These are phyloP conservation scores for Notarius quadriscutis DNA, from an alignment of 2,113 vertebrate species.

Conservation along the genomic window DNA sequence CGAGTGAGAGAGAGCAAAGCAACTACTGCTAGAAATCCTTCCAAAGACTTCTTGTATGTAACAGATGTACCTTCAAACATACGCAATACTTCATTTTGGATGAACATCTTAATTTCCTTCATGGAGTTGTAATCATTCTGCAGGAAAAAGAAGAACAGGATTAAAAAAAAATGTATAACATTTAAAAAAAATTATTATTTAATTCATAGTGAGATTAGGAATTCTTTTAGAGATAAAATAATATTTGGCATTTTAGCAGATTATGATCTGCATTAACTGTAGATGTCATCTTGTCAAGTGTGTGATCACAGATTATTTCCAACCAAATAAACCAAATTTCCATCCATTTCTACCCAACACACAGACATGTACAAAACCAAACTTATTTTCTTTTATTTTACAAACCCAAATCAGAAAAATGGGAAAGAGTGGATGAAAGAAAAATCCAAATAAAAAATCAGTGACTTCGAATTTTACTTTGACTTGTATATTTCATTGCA, in stretches of 20 bases:
- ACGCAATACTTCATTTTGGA: conserved; percentile 86
- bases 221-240: too few relatives aligned
- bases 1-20: neutral
- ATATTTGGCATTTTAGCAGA: too few relatives aligned
- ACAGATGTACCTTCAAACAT: conserved; percentile 87
- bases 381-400: too few relatives aligned
- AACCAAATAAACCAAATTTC: neutral
- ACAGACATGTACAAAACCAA: neutral
- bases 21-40: neutral
- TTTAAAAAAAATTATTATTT: neutral
- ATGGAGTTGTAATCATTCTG: conserved; percentile 82
- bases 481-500: too few relatives aligned
- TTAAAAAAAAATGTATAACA: neutral
- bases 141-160: conserved; percentile 27
- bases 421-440: too few relatives aligned
- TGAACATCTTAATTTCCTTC: conserved; percentile 89
- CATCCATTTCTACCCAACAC: neutral
- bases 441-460: too few relatives aligned
- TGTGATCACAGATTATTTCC: too few relatives aligned
- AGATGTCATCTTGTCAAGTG: too few relatives aligned
- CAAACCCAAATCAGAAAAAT: too few relatives aligned
- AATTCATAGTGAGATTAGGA: neutral
- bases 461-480: too few relatives aligned
- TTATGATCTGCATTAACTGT: too few relatives aligned
- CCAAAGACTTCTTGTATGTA: neutral